These are phyloP conservation scores for Carcina quercana DNA, from an alignment of 2,888 invertebrate genomes.

Conservation along the genomic window DNA sequence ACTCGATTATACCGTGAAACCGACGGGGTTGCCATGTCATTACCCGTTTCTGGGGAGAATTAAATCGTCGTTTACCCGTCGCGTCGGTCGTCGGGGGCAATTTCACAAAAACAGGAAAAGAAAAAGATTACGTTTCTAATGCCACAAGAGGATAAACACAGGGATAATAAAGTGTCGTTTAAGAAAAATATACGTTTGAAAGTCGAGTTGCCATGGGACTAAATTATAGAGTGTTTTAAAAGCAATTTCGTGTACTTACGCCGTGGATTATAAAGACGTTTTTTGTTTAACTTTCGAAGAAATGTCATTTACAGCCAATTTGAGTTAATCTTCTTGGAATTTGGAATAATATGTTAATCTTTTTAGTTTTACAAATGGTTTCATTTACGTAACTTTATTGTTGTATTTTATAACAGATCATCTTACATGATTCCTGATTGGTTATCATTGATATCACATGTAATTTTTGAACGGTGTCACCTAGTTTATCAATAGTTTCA, in stretches of 20 bases:
- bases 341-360: no score
- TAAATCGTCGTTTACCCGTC: slow-evolving; percentile 55
- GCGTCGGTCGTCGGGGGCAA: slow-evolving; percentile 50
- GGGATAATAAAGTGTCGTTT: slow-evolving; percentile 71
- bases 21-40: slow-evolving; percentile 55
- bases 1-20: slow-evolving; percentile 62
- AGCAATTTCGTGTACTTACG: slow-evolving; percentile 33
- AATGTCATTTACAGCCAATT: slow-evolving; percentile 24
- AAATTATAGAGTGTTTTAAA: slow-evolving; percentile 44
- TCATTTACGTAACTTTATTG: no score
- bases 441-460: no score
- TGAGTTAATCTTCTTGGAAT: slow-evolving; percentile 14
- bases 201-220: slow-evolving; percentile 24
- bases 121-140: slow-evolving; percentile 56
- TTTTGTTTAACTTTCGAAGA: slow-evolving; percentile 22
- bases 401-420: no score
- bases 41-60: slow-evolving; percentile 55
- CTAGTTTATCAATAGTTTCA: no score
- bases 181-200: slow-evolving; percentile 59
- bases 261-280: slow-evolving; percentile 25
- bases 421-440: no score
- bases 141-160: slow-evolving; percentile 60
- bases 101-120: slow-evolving; percentile 42
- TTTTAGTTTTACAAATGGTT: no score
- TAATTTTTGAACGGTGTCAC: no score